These are phyloP conservation scores for Embidobia sp. DNA, from an alignment of 2,888 invertebrate genomes.

Conservation along the genomic window DNA sequence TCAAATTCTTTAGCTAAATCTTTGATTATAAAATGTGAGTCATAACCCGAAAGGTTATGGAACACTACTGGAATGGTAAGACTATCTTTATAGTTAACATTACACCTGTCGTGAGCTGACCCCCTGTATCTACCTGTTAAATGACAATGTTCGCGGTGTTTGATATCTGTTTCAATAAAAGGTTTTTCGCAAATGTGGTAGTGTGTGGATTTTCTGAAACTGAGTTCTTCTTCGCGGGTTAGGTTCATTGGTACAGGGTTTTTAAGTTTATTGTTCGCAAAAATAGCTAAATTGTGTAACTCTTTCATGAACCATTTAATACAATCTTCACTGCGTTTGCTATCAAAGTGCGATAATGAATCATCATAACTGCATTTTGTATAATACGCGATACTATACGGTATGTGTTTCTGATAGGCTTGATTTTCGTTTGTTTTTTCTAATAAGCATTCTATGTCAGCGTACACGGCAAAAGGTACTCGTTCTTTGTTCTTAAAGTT, in stretches of 20 bases:
- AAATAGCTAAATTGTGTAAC: background rate
- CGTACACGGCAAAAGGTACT: conserved; percentile 23
- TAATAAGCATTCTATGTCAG: conserved; percentile 25
- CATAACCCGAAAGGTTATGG: conserved; percentile 23
- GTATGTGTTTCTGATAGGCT: too few relatives aligned
- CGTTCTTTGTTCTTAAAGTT: conserved; percentile 14
- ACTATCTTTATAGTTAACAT: conserved; percentile 10
- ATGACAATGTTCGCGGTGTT: background rate
- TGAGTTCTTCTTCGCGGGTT: background rate
- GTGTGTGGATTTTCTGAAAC: background rate
- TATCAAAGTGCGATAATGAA: background rate
- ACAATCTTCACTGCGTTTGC: conserved; percentile 5
- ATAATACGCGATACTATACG: too few relatives aligned
- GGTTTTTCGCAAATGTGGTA: conserved; percentile 45
- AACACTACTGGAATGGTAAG: conserved; percentile 21
- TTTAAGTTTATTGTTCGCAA: background rate
- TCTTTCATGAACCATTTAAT: conserved; percentile 12
- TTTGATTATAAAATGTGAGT: conserved; percentile 24
- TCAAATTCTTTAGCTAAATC: background rate
- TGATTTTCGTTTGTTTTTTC: background rate
- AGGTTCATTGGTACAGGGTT: conserved; percentile 4
- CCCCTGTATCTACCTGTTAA: background rate
- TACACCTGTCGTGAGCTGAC: background rate
- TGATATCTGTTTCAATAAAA: background rate
- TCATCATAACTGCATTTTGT: too few relatives aligned